A percentile compares a stretch with the other conserved stretches of the same genome.
These are phyloP conservation scores for Pangasius larnaudii DNA, from an alignment of 2,797 vertebrate species.

Conservation along the genomic window DNA sequence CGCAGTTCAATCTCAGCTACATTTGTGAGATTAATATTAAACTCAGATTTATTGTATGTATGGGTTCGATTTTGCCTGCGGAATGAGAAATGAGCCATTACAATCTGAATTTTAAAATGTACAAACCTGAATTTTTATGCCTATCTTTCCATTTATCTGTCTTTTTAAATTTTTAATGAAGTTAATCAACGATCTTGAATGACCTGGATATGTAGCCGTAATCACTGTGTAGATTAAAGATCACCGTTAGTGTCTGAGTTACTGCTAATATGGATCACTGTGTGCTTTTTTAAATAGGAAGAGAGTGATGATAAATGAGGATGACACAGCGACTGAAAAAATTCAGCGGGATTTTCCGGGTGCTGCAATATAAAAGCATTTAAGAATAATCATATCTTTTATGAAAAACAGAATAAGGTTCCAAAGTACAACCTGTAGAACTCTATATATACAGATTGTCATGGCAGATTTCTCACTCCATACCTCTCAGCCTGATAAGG, in stretches of 20 bases:
- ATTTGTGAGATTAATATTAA: neutral
- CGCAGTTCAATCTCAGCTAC: neutral
- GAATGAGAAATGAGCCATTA: neutral
- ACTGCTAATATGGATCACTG: neutral
- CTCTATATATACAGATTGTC: constrained; percentile 11
- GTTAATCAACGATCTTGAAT: neutral
- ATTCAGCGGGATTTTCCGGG: neutral
- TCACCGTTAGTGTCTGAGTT: neutral
- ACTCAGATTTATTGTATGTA: neutral
- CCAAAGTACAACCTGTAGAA: neutral
- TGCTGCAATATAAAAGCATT: neutral
- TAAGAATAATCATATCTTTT: neutral
- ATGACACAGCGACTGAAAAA: neutral
- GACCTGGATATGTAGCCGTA: neutral
- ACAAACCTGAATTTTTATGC: neutral
- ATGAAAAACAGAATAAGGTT: neutral
- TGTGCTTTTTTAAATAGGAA: neutral
- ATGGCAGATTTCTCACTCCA: neutral
- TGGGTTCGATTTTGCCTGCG: neutral
- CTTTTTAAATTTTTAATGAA: neutral
- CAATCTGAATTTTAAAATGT: neutral
- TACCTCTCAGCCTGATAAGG: neutral
- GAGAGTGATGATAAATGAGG: too few relatives aligned
- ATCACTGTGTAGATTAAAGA: neutral
- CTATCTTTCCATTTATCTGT: neutral